Evolutionary conservation across 2,797 vertebrate genomes (phyloP).

Genomic region (Simalia tracyae): DNA sequence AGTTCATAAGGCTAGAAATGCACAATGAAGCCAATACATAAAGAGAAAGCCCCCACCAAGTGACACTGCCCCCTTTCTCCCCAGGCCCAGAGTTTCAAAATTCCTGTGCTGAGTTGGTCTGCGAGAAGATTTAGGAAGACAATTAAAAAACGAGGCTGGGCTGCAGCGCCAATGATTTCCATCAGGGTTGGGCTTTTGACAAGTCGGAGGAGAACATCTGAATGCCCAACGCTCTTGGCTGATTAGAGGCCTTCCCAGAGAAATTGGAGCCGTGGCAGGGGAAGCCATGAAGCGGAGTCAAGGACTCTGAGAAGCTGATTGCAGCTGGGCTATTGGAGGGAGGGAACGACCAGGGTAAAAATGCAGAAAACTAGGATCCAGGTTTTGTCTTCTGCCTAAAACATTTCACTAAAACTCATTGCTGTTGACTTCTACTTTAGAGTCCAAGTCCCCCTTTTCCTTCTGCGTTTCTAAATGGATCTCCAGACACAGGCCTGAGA

Average conservation of each 20-base stretch:
- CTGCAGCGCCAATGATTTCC: conserved; percentile 39
- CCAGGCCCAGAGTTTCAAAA: conserved; percentile 10
- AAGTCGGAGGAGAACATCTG: conserved; percentile 33
- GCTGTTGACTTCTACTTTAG: no score
- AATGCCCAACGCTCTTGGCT: conserved; percentile 32
- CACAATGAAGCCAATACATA: background rate
- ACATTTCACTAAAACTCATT: no score
- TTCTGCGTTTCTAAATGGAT: no score
- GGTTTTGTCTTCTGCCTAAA: background rate
- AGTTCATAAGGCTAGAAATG: background rate
- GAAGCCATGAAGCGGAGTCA: background rate
- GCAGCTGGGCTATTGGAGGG: background rate
- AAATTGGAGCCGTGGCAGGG: background rate
- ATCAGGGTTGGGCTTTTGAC: conserved; percentile 29
- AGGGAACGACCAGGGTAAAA: background rate
- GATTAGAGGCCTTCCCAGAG: conserved; percentile 37
- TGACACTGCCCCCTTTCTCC: conserved; percentile 7
- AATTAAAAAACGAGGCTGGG: conserved; percentile 42
- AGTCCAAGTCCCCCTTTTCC: no score
- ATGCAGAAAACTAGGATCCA: background rate
- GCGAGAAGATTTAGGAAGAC: conserved; percentile 32
- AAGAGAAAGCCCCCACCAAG: background rate
- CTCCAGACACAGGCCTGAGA: no score
- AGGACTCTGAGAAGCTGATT: background rate
- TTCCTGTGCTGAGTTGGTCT: conserved; percentile 3